Base-by-base conservation (phyloP, 35 echinoderm and acorn worm genomes). In the Lytechinus variegatus region DNA sequence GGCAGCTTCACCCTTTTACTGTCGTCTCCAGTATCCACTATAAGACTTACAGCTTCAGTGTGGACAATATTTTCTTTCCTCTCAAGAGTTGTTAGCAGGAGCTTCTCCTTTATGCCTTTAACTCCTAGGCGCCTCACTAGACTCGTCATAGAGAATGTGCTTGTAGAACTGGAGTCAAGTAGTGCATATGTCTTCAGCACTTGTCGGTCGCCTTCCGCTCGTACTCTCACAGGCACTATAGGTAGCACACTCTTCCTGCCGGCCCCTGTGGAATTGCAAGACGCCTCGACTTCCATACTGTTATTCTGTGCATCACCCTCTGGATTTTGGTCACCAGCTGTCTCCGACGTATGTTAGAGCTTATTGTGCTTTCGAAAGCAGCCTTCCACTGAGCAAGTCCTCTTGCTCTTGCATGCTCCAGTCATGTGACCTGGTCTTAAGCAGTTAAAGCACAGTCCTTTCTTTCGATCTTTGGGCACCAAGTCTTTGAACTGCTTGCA, bases 371-470 rank as follows among this genome's bases (percentile, higher is more conserved):
- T 96, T 10, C 53, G 8, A 10, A 4, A 28, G 90, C 95, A 96
- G 13, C 95, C 95, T 29, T 53, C 89, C 3, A 96, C 66, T 2
- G 52, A 93, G 57, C 89, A 96, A 93, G 91, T 94, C 66, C 58
- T 96, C 13, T 96, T 89, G 28, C 92, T 86, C 90, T 60, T 97
- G 87, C 96, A 97, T 52, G 28, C 92, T 54, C 8, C 55, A 52
- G 60, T 89, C 91, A 92, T 94, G 86, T 97, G 96, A 14, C 95
- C 95, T 94, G 54, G 53, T 61, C 89, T 96, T 19, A 96, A 88
- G 61, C 96, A 97, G 86, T 96, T 97, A 87, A 96, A 96, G 66
- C 95, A 97, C 56, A 96, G 27, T 55, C 54, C 94, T 96, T 21
- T 27, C 44, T 88, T 44, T 44, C 94, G 92, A 61, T 95, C 27